Evolutionary conservation across 2,888 invertebrate species (phyloP).

Genomic region (Schrankia costaestrigalis): DNA sequence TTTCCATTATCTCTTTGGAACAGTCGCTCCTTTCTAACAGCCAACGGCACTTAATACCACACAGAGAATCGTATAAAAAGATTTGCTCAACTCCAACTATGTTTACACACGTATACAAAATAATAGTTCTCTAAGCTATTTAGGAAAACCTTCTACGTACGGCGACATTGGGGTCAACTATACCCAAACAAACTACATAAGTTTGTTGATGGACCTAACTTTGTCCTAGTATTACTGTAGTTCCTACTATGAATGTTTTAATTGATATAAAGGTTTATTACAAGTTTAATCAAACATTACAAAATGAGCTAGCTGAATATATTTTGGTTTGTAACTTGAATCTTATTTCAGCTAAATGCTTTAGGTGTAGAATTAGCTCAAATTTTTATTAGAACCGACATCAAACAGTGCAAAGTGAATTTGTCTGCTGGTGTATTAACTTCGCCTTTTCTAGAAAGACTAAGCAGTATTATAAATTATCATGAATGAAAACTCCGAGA

Average conservation of each 20-base stretch:
- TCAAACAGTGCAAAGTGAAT: too few species aligned
- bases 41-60: too few species aligned
- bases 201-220: conserved; percentile 28
- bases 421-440: too few species aligned
- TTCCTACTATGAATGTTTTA: neutral
- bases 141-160: conserved; percentile 11
- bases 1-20: too few species aligned
- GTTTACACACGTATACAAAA: conserved; percentile 6
- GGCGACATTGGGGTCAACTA: conserved; percentile 27
- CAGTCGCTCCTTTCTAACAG: too few species aligned
- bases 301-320: too few species aligned
- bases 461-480: too few species aligned
- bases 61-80: too few species aligned
- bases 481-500: too few species aligned
- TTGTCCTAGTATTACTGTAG: conserved; percentile 11
- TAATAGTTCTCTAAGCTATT: conserved; percentile 9
- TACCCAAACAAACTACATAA: conserved; percentile 32
- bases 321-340: neutral
- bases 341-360: neutral
- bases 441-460: too few species aligned
- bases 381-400: too few species aligned
- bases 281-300: conserved; percentile 8
- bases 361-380: neutral
- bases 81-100: conserved; percentile 1
- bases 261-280: neutral